Evolutionary conservation across 2,797 vertebrate species (phyloP), one percentile per base, ranked within the genome.

Genomic region (Remorina albescens): DNA sequence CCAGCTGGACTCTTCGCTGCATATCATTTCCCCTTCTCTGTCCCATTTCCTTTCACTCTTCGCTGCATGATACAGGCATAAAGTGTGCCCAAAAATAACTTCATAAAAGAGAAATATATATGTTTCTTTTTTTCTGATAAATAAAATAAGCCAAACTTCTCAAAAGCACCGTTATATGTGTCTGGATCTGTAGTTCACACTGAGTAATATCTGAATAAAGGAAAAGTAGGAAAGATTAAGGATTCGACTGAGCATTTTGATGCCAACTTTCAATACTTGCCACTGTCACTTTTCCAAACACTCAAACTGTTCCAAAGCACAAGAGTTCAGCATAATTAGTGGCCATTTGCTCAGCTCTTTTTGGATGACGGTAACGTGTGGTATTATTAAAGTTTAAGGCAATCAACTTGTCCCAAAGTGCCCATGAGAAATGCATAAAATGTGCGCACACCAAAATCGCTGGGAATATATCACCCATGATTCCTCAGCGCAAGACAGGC

Each of bases 401-500:
- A 36, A 47, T 65, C 15, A 37, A 41, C 23, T 25, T 15, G 3
- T 7, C n/a, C 4, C 53, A 58, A 12, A 50, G 53, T 4, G 25
- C 23, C 23, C 6, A 34, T 15, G 13, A 69, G 8, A 46, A 61
- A 65, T 26, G 23, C n/a, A 51, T 50, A 28, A 66, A 46, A 76
- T 5, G 23, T 58, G 26, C 16, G 32, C 19, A 25, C 30, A 15
- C 34, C 32, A 64, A 41, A 16, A 56, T 55, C 10, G 49, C 8
- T 58, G 39, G 2, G 64, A 63, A 75, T 81, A 63, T 60, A 80
- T 25, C 36, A 62, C 46, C 51, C 62, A 56, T 51, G 30, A 56
- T 54, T 80, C 71, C 62, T 67, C 72, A 74, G 56, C 71, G 70
- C 67, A 65, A 55, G 55, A 66, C 46, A 42, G 19, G 66, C 44